phyloP scores from a whole-genome alignment of 2,113 vertebrate species.

The Campylorhamphus procurvoides region DNA sequence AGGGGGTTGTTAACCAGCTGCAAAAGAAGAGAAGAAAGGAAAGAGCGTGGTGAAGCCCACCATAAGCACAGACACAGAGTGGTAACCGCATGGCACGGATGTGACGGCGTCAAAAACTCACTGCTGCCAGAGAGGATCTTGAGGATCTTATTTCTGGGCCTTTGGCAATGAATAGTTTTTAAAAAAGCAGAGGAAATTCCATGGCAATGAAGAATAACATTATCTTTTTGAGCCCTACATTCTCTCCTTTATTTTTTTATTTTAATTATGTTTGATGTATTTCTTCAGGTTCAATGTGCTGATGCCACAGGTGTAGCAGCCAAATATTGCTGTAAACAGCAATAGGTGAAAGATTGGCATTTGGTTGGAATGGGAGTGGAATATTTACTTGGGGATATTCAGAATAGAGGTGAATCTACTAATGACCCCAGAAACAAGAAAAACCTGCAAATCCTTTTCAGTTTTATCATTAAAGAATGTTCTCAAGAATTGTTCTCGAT shows the following conservation, averaged over 20 bases:
- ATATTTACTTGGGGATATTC: background rate
- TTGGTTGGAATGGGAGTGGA: background rate
- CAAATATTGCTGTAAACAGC: background rate
- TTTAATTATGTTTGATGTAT: background rate
- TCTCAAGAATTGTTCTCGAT: too few species aligned
- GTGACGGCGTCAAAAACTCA: too few species aligned
- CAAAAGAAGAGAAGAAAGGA: constrained; percentile 43
- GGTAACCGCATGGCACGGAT: background rate
- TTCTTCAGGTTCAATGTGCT: background rate
- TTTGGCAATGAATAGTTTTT: background rate
- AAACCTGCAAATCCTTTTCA: background rate
- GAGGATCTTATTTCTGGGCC: background rate
- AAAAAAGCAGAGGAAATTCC: background rate
- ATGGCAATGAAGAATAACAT: background rate
- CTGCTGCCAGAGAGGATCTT: background rate
- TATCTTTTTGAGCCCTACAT: background rate
- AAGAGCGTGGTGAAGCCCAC: constrained; percentile 44
- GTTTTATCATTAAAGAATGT: background rate
- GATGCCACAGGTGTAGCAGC: background rate
- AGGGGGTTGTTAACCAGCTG: constrained; percentile 94
- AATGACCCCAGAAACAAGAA: background rate
- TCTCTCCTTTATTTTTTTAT: background rate
- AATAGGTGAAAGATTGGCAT: background rate
- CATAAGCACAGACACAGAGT: background rate
- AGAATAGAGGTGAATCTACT: background rate